phyloP scores from a whole-genome alignment of 2,888 invertebrate genomes.

The Pyrrhosoma nymphula region DNA sequence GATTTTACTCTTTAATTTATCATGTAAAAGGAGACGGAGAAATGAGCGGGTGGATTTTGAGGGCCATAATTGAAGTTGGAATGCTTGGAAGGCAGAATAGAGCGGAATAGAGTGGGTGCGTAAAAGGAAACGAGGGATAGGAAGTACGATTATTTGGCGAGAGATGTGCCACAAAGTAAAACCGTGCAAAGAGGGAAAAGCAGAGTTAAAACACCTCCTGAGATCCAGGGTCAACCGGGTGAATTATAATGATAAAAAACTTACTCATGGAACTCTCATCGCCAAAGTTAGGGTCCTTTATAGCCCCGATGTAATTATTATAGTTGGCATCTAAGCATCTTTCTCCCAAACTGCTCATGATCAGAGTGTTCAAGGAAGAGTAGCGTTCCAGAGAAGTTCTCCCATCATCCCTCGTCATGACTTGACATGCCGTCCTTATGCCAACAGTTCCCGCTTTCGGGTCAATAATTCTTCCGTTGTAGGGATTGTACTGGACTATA shows the following conservation, averaged over 20 bases:
- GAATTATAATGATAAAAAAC: neutral
- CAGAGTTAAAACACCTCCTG: no score
- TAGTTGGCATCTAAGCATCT: constrained; percentile 31
- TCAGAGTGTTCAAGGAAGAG: neutral
- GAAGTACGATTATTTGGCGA: no score
- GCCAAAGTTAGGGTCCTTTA: neutral
- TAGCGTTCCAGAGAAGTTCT: constrained; percentile 5
- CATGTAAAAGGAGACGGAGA: no score
- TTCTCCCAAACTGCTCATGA: constrained; percentile 26
- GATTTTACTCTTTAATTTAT: no score
- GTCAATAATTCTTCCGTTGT: constrained; percentile 75
- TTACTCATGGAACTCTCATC: constrained; percentile 54
- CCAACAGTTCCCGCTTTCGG: neutral
- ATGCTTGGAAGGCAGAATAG: no score
- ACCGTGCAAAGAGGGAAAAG: no score
- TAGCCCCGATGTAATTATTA: neutral
- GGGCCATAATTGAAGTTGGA: no score
- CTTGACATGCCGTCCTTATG: constrained; percentile 23
- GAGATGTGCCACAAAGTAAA: no score
- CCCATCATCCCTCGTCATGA: constrained; percentile 28
- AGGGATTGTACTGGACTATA: constrained; percentile 79
- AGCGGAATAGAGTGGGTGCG: no score
- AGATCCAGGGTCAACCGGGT: no score
- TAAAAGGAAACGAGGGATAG: no score
- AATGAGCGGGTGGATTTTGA: no score